Conservation (phyloP, 2,797 vertebrate species). For the Sphenodon punctatus region DNA sequence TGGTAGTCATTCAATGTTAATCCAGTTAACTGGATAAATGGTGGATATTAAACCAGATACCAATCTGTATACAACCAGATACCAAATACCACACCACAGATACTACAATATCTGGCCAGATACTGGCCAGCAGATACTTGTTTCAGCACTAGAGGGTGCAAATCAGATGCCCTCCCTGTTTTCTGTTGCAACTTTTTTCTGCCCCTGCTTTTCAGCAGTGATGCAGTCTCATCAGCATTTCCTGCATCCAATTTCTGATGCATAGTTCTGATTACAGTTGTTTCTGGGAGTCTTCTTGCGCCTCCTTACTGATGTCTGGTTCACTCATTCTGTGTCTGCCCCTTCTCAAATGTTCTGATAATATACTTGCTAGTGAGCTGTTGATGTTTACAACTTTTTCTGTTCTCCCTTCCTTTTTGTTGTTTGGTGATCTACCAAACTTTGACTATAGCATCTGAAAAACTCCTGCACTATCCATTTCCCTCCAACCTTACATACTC, state of each 20-base stretch:
- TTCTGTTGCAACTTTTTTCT: conserved; percentile 10
- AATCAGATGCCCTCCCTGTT: conserved; percentile 30
- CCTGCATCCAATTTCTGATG: neutral
- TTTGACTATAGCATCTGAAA: no score
- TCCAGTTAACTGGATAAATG: no score
- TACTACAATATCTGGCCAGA: no score
- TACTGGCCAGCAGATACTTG: no score
- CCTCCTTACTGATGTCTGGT: neutral
- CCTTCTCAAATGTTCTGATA: neutral
- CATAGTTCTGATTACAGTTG: neutral
- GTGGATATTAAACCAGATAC: no score
- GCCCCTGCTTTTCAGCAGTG: neutral
- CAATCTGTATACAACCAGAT: no score
- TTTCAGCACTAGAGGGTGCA: no score
- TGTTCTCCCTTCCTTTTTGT: conserved; percentile 13
- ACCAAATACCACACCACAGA: no score
- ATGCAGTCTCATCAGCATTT: conserved; percentile 17
- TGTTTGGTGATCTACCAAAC: neutral
- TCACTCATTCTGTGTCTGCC: neutral
- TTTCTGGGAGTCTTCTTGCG: neutral
- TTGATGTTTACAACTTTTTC: conserved; percentile 33
- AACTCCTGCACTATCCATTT: no score
- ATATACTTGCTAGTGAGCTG: neutral
- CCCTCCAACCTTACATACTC: neutral
- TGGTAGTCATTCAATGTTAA: no score